Evolutionary conservation across 2,888 invertebrate species (phyloP).

Genomic region (Achlya flavicornis): DNA sequence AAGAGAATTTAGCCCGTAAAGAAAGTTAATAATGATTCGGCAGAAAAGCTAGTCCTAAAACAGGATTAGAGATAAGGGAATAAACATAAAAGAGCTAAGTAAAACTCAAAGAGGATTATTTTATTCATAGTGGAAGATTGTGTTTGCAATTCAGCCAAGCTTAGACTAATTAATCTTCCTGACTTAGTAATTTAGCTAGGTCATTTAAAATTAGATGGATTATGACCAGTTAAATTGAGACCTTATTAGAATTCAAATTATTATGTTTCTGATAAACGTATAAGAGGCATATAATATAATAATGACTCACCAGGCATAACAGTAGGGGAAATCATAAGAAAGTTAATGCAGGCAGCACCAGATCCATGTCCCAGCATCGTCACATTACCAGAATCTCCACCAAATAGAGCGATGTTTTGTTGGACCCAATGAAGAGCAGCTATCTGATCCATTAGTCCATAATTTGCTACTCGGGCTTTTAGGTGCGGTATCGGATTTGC

Average conservation of each 20-base stretch:
- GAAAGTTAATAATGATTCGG: neutral
- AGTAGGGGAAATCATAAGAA: constrained; percentile 98
- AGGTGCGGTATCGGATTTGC: constrained; percentile 94
- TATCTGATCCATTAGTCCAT: constrained; percentile 98
- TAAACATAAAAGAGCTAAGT: neutral
- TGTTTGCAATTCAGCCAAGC: too few relatives aligned
- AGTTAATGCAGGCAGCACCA: constrained; percentile 98
- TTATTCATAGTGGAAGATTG: neutral
- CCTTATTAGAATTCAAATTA: too few relatives aligned
- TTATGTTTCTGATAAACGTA: too few relatives aligned
- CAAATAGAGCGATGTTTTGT: constrained; percentile 96
- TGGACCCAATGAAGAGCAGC: constrained; percentile 99
- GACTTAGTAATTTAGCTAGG: too few relatives aligned
- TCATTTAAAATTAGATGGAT: too few relatives aligned
- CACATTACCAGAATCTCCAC: constrained; percentile 97
- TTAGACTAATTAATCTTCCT: too few relatives aligned
- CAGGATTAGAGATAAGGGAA: neutral
- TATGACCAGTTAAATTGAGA: too few relatives aligned
- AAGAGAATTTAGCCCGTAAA: too few relatives aligned
- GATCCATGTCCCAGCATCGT: constrained; percentile 98
- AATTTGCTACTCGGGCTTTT: constrained; percentile 96
- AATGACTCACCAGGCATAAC: constrained; percentile 86
- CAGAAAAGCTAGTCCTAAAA: neutral
- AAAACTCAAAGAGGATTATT: neutral
- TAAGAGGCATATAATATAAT: neutral